Conservation (phyloP, 2,797 vertebrate species). For the Lerista edwardsae region DNA sequence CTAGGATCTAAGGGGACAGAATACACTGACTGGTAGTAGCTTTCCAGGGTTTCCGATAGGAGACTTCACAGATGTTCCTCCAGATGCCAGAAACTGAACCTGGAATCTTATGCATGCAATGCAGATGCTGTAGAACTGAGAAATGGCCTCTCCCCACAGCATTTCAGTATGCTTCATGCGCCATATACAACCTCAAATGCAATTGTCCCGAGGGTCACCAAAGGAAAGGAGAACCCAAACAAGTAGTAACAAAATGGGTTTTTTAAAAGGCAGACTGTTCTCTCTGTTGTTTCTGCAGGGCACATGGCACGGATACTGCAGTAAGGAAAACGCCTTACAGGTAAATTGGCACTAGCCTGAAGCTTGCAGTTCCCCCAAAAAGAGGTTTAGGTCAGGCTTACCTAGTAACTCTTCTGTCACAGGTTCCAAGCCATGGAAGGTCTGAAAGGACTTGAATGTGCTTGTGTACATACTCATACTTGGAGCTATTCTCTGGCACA, state of each 20-base stretch:
- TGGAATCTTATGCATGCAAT: no score
- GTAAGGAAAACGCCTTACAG: not conserved
- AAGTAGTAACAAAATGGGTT: not conserved
- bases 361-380: not conserved
- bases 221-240: not conserved
- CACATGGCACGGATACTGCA: no score
- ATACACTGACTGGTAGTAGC: no score
- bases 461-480: not conserved
- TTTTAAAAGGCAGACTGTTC: not conserved
- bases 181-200: not conserved
- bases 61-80: no score
- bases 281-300: not conserved
- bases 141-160: no score
- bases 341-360: not conserved
- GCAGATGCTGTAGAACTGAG: no score
- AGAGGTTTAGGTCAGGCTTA: not conserved
- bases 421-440: not conserved
- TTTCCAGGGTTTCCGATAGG: no score
- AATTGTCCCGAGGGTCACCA: not conserved
- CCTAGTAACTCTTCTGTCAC: not conserved
- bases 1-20: no score
- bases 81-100: no score
- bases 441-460: not conserved
- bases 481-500: no score
- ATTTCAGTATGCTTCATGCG: not conserved